These are phyloP conservation scores for Spilosoma lubricipeda DNA, from an alignment of 2,888 invertebrate species.

Conservation along the genomic window DNA sequence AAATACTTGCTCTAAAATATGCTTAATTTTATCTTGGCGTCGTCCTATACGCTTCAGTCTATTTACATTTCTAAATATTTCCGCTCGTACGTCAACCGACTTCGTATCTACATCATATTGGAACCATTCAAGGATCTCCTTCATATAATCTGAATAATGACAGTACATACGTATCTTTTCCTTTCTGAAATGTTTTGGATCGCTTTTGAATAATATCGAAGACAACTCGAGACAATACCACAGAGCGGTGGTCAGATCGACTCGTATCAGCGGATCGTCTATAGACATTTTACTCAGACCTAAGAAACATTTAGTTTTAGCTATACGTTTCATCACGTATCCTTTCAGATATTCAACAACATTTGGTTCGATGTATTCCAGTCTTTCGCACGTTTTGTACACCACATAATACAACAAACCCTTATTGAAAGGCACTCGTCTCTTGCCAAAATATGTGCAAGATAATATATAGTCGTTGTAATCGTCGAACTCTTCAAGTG, in stretches of 20 bases:
- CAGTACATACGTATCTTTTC: conserved; percentile 17
- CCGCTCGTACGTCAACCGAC: conserved; percentile 5
- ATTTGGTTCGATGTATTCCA: conserved; percentile 14
- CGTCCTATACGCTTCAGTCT: conserved; percentile 8
- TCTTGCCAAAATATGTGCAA: conserved; percentile 61
- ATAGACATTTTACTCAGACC: conserved; percentile 10
- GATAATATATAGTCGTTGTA: conserved; percentile 67
- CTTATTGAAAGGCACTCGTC: conserved; percentile 57
- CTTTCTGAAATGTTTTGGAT: conserved; percentile 11
- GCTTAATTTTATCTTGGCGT: conserved; percentile 4
- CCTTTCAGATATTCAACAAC: conserved; percentile 15
- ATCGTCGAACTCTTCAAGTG: conserved; percentile 59
- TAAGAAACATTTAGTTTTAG: conserved; percentile 9
- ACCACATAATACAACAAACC: conserved; percentile 15
- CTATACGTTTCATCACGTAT: conserved; percentile 13
- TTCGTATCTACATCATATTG: conserved; percentile 11
- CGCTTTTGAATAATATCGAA: conserved; percentile 13
- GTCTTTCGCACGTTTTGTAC: conserved; percentile 14
- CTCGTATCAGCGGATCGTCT: conserved; percentile 12
- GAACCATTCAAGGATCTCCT: conserved; percentile 16
- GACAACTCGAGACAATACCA: conserved; percentile 20
- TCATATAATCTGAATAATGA: conserved; percentile 13
- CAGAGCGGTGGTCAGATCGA: conserved; percentile 12
- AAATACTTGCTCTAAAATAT: conserved; percentile 12
- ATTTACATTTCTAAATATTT: conserved; percentile 15